A percentile compares a stretch with the other conserved stretches of the same genome.
Conservation (phyloP, 2,888 invertebrate genomes). For the Anoncus sp. region DNA sequence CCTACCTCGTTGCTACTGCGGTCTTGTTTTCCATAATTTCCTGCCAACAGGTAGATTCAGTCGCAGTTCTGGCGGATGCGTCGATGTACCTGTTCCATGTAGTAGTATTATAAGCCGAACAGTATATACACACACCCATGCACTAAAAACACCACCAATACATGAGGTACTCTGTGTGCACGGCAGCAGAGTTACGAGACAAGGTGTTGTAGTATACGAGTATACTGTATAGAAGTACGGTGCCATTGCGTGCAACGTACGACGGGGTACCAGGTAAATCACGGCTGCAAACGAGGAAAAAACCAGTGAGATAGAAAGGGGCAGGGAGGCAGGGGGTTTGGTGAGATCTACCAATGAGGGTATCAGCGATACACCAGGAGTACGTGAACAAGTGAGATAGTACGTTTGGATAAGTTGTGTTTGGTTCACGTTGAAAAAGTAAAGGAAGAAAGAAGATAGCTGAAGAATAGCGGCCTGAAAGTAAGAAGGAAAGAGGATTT, state of each 20-base stretch:
- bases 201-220: slow-evolving; percentile 36
- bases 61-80: slow-evolving; percentile 46
- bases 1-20: slow-evolving; percentile 14
- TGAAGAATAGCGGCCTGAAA: slow-evolving; percentile 14
- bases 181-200: slow-evolving; percentile 46
- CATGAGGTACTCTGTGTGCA: slow-evolving; percentile 19
- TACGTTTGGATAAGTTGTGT: slow-evolving; percentile 33
- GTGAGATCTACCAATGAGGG: slow-evolving; percentile 33
- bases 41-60: slow-evolving; percentile 59
- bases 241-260: slow-evolving; percentile 57
- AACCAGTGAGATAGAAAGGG: slow-evolving; percentile 6
- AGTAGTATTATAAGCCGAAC: slow-evolving; percentile 18
- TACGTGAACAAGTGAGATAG: slow-evolving; percentile 41
- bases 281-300: slow-evolving; percentile 27
- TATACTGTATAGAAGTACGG: slow-evolving; percentile 17
- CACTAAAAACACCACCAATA: slow-evolving; percentile 31
- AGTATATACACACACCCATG: slow-evolving; percentile 3
- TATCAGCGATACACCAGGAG: slow-evolving; percentile 49
- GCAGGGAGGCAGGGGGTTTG: too few species aligned
- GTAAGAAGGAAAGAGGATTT: slow-evolving; percentile 41
- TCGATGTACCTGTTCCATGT: slow-evolving; percentile 35
- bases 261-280: slow-evolving; percentile 50
- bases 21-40: slow-evolving; percentile 39
- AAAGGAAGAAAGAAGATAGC: slow-evolving; percentile 8
- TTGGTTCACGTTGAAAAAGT: slow-evolving; percentile 27